Evolutionary conservation across 2,797 vertebrate genomes (phyloP).

Genomic region (Heteromormyrus szaboi): DNA sequence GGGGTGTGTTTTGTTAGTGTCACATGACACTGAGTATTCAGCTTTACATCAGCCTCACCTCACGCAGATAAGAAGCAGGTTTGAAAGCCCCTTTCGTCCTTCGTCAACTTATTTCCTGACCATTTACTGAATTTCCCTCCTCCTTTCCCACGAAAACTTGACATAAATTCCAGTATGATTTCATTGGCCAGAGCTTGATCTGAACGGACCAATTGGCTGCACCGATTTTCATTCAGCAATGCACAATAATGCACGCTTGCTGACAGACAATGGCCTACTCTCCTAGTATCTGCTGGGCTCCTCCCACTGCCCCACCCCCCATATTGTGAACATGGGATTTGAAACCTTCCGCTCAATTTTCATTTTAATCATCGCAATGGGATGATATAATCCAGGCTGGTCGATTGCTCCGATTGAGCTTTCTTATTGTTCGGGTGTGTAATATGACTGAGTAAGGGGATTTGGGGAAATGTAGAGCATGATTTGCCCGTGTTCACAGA

Average conservation of each 20-base stretch:
- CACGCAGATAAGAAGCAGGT: background rate
- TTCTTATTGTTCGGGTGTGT: constrained; percentile 73
- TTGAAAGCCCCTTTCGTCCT: background rate
- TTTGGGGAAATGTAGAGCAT: constrained; percentile 59
- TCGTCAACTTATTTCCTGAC: background rate
- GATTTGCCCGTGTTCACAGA: constrained; percentile 24
- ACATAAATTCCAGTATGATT: background rate
- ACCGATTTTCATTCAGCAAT: constrained; percentile 35
- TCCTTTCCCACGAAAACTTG: background rate
- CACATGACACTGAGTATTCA: background rate
- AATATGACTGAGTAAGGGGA: constrained; percentile 71
- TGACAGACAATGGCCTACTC: constrained; percentile 52
- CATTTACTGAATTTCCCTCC: background rate
- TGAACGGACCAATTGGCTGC: background rate
- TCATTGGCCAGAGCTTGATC: constrained; percentile 1
- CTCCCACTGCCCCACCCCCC: constrained; percentile 7
- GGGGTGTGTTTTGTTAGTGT: background rate
- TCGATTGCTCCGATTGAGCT: constrained; percentile 71
- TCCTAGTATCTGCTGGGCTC: constrained; percentile 38
- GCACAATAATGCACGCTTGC: constrained; percentile 45
- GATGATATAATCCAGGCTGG: constrained; percentile 59
- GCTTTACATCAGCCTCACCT: background rate
- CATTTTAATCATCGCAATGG: constrained; percentile 75
- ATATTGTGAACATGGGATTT: constrained; percentile 63
- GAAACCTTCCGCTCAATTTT: constrained; percentile 58